Evolutionary conservation across 2,113 vertebrate genomes (phyloP), one percentile per base, ranked within the genome.

Genomic region (rabbit (Oryctolagus cuniculus)): DNA sequence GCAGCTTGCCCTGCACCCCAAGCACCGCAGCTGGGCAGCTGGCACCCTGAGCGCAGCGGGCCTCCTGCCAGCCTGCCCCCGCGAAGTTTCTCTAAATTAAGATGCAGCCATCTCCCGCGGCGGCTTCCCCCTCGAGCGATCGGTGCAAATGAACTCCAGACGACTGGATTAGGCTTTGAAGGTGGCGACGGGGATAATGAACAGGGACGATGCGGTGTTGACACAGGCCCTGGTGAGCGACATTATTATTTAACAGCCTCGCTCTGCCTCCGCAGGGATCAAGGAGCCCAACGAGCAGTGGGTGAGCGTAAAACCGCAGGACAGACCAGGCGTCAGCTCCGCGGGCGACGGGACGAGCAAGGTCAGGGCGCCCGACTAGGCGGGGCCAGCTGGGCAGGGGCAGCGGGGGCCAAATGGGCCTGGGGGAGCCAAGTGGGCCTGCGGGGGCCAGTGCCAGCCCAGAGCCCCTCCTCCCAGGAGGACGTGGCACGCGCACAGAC

Each of bases 111-210:
- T 93, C 96, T 93, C 67, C 89, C 73, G 24, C 85, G 86, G 95
- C 88, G 0, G 90, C 89, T 51, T 89, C 95, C 92, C 95, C 96
- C 97, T 96, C 92, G 64, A 79, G 97, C 96, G 1, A 83, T 67
- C 29, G 21, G 93, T 67, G 49, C 27, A 87, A 94, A 96, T 97
- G 97, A 97, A 97, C 96, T 97, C 81, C 92, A 53, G 78, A 95
- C 27, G 1, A 95, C 95, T 94, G 96, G 97, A 96, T 97, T 94
- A 97, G 96, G 77, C 97, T 89, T 93, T 96, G 97, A 97, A 97
- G 96, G 96, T 88, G 90, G 88, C 70, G 22, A 75, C 92, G 73
- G 49, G 82, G 95, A 97, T 96, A 96, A 94, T 90, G 97, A 92
- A 84, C 93, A n/a, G 24, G 2, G 81, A 67, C 92, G 95, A 49